Evolutionary conservation across 1,140 invertebrate genomes (phyloP), one percentile per base, ranked within the genome.

Genomic region (Ceratina calcarata): DNA sequence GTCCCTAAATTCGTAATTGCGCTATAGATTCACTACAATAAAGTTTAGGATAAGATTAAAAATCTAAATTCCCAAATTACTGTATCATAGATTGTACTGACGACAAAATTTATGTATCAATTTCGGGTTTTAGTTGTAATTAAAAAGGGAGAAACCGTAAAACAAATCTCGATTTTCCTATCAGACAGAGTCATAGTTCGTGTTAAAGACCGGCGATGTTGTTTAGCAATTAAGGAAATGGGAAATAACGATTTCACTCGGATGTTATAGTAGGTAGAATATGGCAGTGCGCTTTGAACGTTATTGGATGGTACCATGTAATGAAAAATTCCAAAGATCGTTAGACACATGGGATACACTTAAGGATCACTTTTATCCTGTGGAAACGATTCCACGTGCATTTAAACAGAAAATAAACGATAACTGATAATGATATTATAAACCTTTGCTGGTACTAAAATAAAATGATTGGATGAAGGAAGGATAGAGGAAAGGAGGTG

Each of bases 211-310:
- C 8, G 20, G 45, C 32, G 20, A 66, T 1, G 32, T 53, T 27
- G 22, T 32, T 74, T 32, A 55, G 61, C 49, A 78, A 78, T 78
- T 81, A 69, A 61, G 55, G 76, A 58, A 75, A 70, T 81, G 58
- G 80, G 66, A 53, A 67, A n/a, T 45, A 60, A 61, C 75, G 75
- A 78, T 55, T 55, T 49, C 15, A 53, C 37, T 22, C 1, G 45
- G 18, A 37, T n/a, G 57, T 37, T 45, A 62, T n/a, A 53, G n/a
- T 22, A 10, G 27, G 1, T 55, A 10, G 7, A 27, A 10, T 58
- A 67, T 49, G 8, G 60, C 37, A 13, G 37, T 2, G 7, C 51
- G 32, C 53, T 76, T 76, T n/a, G 22, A n/a, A 24, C 64, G 32
- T 58, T 68, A 68, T 76, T 76, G 37, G 45, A 58, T 37, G 73